phyloP scores from a whole-genome alignment of 2,113 vertebrate species.

The Rhabdornis inornatus region DNA sequence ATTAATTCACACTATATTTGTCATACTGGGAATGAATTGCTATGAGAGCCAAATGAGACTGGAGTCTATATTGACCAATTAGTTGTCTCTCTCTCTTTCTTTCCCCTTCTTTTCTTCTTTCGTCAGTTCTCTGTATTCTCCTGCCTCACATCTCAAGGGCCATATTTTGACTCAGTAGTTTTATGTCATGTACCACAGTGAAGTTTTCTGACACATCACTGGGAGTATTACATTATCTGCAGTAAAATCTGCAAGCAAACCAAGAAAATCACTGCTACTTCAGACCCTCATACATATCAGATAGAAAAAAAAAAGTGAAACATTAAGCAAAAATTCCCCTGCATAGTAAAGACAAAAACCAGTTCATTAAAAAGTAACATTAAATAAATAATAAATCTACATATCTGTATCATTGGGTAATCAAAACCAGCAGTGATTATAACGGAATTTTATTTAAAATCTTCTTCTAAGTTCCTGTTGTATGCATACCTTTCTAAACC shows the following conservation, averaged over 20 bases:
- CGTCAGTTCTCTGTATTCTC: neutral
- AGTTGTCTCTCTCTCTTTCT: no score
- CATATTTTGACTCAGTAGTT: neutral
- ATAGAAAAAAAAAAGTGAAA: neutral
- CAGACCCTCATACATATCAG: neutral
- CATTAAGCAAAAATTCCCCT: neutral
- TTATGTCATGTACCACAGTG: neutral
- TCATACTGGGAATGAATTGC: neutral
- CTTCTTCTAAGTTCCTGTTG: neutral
- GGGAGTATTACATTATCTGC: neutral
- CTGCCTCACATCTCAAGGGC: neutral
- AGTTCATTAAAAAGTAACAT: neutral
- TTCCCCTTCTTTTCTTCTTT: neutral
- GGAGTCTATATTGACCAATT: neutral
- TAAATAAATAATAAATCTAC: neutral
- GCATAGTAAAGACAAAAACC: fast-evolving
- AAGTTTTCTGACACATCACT: neutral
- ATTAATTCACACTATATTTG: neutral
- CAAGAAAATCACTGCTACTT: neutral
- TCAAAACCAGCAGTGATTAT: neutral
- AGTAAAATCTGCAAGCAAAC: neutral
- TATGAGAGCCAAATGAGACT: neutral
- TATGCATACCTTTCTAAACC: neutral
- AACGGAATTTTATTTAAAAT: neutral
- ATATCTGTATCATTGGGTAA: neutral